Evolutionary conservation across 2,113 vertebrate species (phyloP).

Genomic region (Heterocephalus glaber): DNA sequence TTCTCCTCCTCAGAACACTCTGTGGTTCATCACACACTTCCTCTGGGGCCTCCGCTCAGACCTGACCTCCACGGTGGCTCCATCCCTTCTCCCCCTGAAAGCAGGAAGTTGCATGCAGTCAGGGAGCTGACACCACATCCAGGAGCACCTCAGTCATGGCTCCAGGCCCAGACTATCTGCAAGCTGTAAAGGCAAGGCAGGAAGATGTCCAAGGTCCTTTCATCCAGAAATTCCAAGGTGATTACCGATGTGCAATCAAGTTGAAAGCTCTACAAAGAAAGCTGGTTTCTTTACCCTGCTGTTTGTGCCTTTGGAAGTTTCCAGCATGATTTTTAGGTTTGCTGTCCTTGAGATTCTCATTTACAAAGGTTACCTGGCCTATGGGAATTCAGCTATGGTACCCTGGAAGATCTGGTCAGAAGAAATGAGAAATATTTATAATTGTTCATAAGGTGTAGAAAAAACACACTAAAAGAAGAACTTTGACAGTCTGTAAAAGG

Average conservation of each 20-base stretch:
- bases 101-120: not conserved
- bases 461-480: not conserved
- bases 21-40: fast-evolving
- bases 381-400: not conserved
- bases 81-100: not conserved
- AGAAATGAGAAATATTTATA: not conserved
- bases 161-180: fast-evolving
- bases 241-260: not conserved
- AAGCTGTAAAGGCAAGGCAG: fast-evolving
- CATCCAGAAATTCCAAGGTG: not conserved
- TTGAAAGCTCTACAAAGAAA: not conserved
- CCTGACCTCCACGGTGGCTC: not conserved
- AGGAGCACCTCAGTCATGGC: not conserved
- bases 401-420: not conserved
- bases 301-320: not conserved
- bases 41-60: not conserved
- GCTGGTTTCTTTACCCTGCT: not conserved
- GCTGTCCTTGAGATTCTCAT: not conserved
- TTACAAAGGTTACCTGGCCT: not conserved
- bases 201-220: not conserved
- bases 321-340: not conserved
- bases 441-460: not conserved
- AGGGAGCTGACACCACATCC: fast-evolving
- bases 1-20: not conserved
- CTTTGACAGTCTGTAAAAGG: not conserved